Evolutionary conservation across 2,113 vertebrate species (phyloP), one percentile per base, ranked within the genome.

Genomic region (Balaeniceps rex): DNA sequence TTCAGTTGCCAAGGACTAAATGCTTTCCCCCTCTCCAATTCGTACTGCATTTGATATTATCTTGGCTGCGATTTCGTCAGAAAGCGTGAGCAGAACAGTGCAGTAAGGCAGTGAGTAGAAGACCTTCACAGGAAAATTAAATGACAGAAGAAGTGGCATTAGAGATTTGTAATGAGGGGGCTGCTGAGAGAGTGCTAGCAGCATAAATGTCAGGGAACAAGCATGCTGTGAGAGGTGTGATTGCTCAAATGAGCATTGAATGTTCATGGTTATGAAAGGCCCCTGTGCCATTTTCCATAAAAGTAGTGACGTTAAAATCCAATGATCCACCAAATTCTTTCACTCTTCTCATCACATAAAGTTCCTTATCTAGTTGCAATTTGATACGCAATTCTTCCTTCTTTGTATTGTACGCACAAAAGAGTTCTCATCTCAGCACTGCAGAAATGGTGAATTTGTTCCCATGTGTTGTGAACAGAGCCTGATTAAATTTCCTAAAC

Each of bases 171-270:
- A 87, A 85, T 91, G 93, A 94, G 84, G 44, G 66, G 65, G 78
- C 40, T 95, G 91, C 95, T 92, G 81, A 57, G 87, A 87, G 49
- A 61, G 12, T 0, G 7, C 57, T 66, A 19, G 86, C 68, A 92
- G 90, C 79, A 87, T 91, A 93, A 97, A 97, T 96, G 93, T 94
- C 93, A 96, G 74, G 70, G 81, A 96, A 57, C 54, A 87, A 76
- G 74, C 69, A 38, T 82, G 88, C 77, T 94, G 81, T 80, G 94
- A 92, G 74, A 80, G 92, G 81, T 91, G 74, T 80, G 91, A 93
- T 85, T 93, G 87, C 78, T 96, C 84, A 93, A 93, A 93, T 63
- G 38, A 90, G 76, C n/a, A 1, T 14, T 80, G 40, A 94, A 80
- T 34, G 34, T 38, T 87, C 81, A 19, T n/a, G 74, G 54, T 77